Conservation (phyloP, 23 tunicate species). For the Styela clava region DNA sequence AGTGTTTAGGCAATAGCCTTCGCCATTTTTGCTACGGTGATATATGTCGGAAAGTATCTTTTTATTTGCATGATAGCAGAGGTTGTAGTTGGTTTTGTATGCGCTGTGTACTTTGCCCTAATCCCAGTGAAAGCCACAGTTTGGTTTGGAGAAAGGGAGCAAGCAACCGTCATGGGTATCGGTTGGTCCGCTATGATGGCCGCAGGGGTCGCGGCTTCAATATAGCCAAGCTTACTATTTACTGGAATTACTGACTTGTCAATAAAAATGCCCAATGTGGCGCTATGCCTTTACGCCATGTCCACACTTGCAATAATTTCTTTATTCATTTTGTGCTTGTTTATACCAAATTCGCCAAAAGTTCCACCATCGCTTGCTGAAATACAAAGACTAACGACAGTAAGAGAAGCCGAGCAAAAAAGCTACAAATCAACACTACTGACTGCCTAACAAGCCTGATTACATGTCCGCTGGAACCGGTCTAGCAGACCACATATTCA, state of each 20-base stretch:
- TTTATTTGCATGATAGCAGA: neutral
- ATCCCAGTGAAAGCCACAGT: neutral
- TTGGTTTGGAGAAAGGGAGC: slow-evolving; percentile 13
- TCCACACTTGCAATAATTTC: neutral
- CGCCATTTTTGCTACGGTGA: no score
- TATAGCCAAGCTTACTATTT: neutral
- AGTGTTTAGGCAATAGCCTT: no score
- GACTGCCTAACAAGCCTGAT: no score
- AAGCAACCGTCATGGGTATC: neutral
- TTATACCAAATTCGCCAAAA: neutral
- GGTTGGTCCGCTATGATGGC: neutral
- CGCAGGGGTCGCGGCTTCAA: neutral
- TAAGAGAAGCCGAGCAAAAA: no score
- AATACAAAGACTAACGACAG: no score
- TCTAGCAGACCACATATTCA: no score
- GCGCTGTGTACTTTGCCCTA: neutral
- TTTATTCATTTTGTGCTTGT: no score
- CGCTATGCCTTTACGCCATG: neutral
- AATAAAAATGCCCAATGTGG: neutral
- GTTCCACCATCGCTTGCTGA: slow-evolving; percentile 2
- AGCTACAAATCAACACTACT: no score
- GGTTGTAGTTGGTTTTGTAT: neutral
- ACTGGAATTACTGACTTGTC: neutral
- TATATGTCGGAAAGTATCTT: no score
- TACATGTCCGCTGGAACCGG: no score